phyloP scores from a whole-genome alignment of 2,113 vertebrate species.

The Laticauda laticaudata region DNA sequence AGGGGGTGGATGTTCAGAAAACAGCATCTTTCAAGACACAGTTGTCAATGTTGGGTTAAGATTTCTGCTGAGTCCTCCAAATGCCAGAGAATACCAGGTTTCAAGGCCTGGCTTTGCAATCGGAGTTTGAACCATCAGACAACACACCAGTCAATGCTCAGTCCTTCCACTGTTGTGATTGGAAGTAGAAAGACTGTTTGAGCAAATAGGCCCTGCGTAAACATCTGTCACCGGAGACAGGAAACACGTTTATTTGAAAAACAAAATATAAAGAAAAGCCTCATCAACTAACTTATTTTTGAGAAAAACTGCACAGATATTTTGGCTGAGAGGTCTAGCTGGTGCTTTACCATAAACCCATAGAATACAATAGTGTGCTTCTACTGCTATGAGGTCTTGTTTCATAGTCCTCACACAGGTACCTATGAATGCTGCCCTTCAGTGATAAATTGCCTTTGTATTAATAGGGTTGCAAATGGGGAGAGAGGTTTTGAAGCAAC shows the following conservation, averaged over 20 bases:
- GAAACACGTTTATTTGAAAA: slow-evolving; percentile 56
- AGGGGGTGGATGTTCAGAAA: slow-evolving; percentile 15
- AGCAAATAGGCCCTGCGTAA: slow-evolving; percentile 56
- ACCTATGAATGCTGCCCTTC: not conserved
- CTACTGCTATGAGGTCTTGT: not conserved
- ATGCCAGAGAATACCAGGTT: slow-evolving; percentile 24
- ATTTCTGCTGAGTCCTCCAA: not conserved
- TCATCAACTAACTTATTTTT: slow-evolving; percentile 18
- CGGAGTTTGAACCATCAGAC: slow-evolving; percentile 31
- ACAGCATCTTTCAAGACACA: not conserved
- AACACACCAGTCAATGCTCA: slow-evolving; percentile 51
- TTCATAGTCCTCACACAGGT: not conserved
- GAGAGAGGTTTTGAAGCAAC: not conserved
- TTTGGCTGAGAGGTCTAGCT: slow-evolving; percentile 9
- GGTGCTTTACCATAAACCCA: not conserved
- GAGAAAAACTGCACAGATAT: not conserved
- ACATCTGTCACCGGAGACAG: slow-evolving; percentile 21
- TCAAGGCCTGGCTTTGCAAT: not conserved
- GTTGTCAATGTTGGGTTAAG: slow-evolving; percentile 25
- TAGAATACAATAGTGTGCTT: not conserved
- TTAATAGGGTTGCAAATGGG: not conserved
- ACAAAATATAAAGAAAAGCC: slow-evolving; percentile 30
- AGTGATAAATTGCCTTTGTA: not conserved
- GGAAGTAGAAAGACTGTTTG: slow-evolving; percentile 53
- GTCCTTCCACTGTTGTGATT: slow-evolving; percentile 61